These are phyloP conservation scores for Endotricha flammealis DNA, from an alignment of 2,888 invertebrate genomes.

Conservation along the genomic window DNA sequence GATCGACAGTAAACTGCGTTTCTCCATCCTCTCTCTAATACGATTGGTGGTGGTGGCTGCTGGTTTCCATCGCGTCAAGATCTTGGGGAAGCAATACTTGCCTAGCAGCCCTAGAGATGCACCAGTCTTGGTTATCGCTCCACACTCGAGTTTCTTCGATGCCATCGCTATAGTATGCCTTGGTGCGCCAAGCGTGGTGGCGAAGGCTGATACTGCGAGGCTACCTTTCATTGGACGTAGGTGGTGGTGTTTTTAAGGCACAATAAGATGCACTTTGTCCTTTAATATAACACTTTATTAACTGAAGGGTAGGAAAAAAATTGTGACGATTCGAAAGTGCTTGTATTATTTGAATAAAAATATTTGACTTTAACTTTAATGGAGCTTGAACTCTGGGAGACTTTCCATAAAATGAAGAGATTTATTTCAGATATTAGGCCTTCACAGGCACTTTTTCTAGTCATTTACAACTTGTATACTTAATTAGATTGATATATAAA, in stretches of 20 bases:
- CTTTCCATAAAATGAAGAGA: too few relatives aligned
- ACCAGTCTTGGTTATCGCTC: constrained; percentile 91
- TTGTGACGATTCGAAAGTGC: too few relatives aligned
- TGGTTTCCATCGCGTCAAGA: constrained; percentile 88
- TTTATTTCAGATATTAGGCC: too few relatives aligned
- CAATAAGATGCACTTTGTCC: background rate
- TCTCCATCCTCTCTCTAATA: constrained; percentile 83
- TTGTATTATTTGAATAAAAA: too few relatives aligned
- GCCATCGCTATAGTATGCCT: constrained; percentile 89
- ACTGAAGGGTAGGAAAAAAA: too few relatives aligned
- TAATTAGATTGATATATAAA: too few relatives aligned
- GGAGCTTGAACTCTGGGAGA: too few relatives aligned
- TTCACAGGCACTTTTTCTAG: too few relatives aligned
- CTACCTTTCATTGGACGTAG: constrained; percentile 95
- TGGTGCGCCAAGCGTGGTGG: constrained; percentile 93
- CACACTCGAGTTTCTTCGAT: constrained; percentile 95
- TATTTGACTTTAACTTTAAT: too few relatives aligned
- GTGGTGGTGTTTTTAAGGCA: too few relatives aligned
- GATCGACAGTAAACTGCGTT: constrained; percentile 79
- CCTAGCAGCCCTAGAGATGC: constrained; percentile 81
- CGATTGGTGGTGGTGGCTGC: constrained; percentile 86
- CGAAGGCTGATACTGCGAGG: constrained; percentile 89
- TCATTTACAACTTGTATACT: too few relatives aligned
- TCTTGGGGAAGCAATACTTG: constrained; percentile 81
- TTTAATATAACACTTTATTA: too few relatives aligned